Base-by-base conservation (phyloP, 2,888 invertebrate species). In the Plutella xylostella region DNA sequence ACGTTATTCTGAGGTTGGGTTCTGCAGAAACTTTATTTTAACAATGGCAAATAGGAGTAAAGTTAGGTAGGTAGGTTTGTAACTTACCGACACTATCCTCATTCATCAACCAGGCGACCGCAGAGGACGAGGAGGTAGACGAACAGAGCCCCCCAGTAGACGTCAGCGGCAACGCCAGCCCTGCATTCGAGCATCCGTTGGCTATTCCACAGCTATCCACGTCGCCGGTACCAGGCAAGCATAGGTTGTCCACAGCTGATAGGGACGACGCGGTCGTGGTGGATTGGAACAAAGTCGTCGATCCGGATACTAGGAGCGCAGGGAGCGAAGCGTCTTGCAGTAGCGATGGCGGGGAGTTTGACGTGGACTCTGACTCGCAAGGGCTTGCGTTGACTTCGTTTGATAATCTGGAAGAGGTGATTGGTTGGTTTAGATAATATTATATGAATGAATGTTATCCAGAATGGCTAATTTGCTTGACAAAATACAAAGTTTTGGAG, bases 301-400 rank as follows among this genome's bases (percentile, higher is more conserved):
- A 58, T 46, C 80, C 76, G 20, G 78, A 75, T 14, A 79, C 80
- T 77, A 82, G 61, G 39, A 82, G 69, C 44, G 79, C 73, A 49
- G 83, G 80, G 45, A 82, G 63, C 9, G 74, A 58, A 48, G 68
- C 75, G 70, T 83, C 80, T 52, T 80, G 82, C 19, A 82, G 72
- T 25, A 80, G 54, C 15, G 78, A 76, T 40, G 75, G 78, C 21
- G 88, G 88, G 6, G 88, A 88, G 53, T 87, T 86, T 51, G 88
- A 88, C 9, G 87, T 87, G 17, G 88, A 88, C 57, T 87, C 87
- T 20, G 87, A 87, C 65, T 87, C 87, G 67, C 86, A 86, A 7
- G 88, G 88, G 57, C 88, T 82, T 55, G 80, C 58, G 71, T 82
- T 78, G 73, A 75, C 63, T 61, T 82, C 83, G 50, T 70, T 68